Evolutionary conservation across 2,113 vertebrate genomes (phyloP).

Genomic region (Erythrocercus mccallii): DNA sequence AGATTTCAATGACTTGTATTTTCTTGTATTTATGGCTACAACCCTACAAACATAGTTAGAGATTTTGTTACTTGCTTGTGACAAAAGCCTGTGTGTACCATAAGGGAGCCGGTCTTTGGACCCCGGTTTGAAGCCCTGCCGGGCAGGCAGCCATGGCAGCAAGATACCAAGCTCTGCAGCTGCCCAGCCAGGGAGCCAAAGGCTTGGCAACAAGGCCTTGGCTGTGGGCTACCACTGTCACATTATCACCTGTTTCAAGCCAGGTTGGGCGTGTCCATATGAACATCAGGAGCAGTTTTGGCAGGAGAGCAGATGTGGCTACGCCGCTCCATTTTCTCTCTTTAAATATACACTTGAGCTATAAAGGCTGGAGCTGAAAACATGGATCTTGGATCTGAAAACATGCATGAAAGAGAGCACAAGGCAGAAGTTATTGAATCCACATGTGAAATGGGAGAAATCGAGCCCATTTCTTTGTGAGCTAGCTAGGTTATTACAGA

Average conservation of each 20-base stretch:
- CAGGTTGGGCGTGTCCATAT: neutral
- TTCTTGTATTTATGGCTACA: neutral
- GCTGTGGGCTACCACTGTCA: neutral
- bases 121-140: neutral
- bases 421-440: neutral
- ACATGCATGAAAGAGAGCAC: neutral
- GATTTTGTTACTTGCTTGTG: neutral
- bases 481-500: neutral
- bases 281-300: neutral
- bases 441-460: neutral
- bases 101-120: neutral
- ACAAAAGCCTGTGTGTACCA: neutral
- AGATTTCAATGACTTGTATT: neutral
- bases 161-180: neutral
- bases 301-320: neutral
- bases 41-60: neutral
- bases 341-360: neutral
- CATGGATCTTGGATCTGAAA: neutral
- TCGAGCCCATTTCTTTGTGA: neutral
- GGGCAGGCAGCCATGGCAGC: neutral
- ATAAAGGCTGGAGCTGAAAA: neutral
- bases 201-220: neutral
- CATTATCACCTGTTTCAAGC: neutral
- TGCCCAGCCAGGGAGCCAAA: neutral
- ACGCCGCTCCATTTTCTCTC: fast-evolving